Base-by-base conservation (phyloP, 2,113 vertebrate species). In the Orthonyx spaldingii region DNA sequence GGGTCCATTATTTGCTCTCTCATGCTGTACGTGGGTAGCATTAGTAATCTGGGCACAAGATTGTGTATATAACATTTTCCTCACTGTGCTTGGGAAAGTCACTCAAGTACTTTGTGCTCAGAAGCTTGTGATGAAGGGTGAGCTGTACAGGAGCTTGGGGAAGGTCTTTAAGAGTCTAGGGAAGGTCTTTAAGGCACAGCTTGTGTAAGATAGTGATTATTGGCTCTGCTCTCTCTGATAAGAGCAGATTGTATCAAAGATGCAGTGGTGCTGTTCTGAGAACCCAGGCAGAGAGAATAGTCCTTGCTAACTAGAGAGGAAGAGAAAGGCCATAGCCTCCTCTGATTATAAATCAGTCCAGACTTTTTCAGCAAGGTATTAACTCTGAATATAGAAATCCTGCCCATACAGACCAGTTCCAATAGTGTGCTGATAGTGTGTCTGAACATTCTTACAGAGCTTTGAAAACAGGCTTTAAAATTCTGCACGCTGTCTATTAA, bases 391-490 rank as follows among this genome's bases (percentile, higher is more conserved):
- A 63, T 32, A 81, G 39, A 91, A 91, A 37, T 64, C 55, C 30
- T 92, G 41, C 22, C 92, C 44, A 52, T 75, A 19, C 22, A 66
- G 69, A 86, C 44, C 52, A 60, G 33, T 90, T 96, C 60, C 56
- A 89, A 26, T 70, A 47, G 42, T 17, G 50, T 81, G 42, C 66
- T 93, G 85, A 61, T 57, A 90, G 28, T 16, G 11, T 83, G 28
- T 83, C 42, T 65, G 81, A 84, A 90, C 69, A 81, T 68, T 64
- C 55, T 85, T 70, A 56, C 44, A 71, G 68, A 86, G 86, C 71
- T 96, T 93, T 89, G 64, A 96, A 95, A 90, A 77, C 18, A 75
- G 64, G 53, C 76, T 96, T 93, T 94, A 89, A 92, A 86, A 79
- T 95, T 90, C 88, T 66, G 27, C 59, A 56, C 0, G 0, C 64